Conservation (phyloP, 1,140 invertebrate genomes). For the Pachypsylla venusta region DNA sequence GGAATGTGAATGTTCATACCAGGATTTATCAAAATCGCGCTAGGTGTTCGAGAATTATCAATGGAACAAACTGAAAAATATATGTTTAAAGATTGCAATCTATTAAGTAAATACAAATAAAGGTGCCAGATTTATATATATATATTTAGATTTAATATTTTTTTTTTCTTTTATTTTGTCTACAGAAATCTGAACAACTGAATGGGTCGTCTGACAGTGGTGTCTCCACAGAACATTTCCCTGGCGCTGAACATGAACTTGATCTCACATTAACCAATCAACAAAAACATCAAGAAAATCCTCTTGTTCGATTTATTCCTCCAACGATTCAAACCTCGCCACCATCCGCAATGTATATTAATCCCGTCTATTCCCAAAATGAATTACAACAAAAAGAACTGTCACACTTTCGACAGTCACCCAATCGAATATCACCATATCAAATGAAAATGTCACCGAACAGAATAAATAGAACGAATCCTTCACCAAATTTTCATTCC, state of each 20-base stretch:
- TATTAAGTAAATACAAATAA: too few species aligned
- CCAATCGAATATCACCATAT: background rate
- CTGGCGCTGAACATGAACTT: background rate
- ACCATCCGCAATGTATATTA: background rate
- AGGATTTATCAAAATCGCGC: too few species aligned
- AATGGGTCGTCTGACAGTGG: background rate
- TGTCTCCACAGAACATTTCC: background rate
- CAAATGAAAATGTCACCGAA: background rate
- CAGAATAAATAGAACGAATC: background rate
- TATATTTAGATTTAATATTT: too few species aligned
- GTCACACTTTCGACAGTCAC: background rate
- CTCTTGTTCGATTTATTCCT: background rate
- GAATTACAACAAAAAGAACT: background rate
- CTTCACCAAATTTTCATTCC: background rate
- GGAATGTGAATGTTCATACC: too few species aligned
- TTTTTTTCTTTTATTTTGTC: background rate
- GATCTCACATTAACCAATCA: too few species aligned
- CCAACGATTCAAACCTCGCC: constrained; percentile 1
- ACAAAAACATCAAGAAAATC: background rate
- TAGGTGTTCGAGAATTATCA: too few species aligned
- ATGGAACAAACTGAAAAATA: too few species aligned
- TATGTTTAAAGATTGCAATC: too few species aligned
- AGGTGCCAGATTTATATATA: too few species aligned
- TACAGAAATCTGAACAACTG: background rate
- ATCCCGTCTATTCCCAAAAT: background rate